Evolutionary conservation across 1,140 invertebrate species (phyloP), one percentile per base, ranked within the genome.

Genomic region (Microplitis mediator): DNA sequence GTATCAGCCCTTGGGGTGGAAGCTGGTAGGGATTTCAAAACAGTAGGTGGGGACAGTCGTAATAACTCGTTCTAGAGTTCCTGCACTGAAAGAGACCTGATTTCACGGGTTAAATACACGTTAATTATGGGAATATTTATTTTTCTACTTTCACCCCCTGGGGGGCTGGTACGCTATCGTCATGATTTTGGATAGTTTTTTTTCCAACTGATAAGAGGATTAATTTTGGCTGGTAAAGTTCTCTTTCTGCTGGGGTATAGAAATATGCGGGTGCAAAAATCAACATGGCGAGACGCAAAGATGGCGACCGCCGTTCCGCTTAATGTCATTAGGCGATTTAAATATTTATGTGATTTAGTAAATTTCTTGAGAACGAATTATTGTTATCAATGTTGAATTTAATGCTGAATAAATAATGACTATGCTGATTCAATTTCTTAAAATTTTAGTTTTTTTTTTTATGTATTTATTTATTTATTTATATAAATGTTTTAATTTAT

Each of bases 221-320:
- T 23, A 23, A 23, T 23, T 23, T 23, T 23, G 23, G 23, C 23
- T 23, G 23, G 23, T 23, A 23, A 23, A 23, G 2, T 39, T 6
- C 39, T 5, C 6, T 45, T 45, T 45, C 8, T 45, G 6, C 39
- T 45, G 6, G 6, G 39, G 39, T 6, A 11, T 6, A 45, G 39
- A 45, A 45, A 45, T 45, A 45, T 45, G 11, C 8, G 11, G 11
- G 6, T 72, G 63, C 74, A 81, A 84, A 82, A 85, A 84, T 84
- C 81, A 84, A 82, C 81, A 84, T 85, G 82, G 82, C 79, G 81
- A 71, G 73, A 77, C 81, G 80, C 78, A 80, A 82, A 84, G 78
- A 85, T 85, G 84, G 83, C 83, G 83, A 78, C 73, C 54, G 60
- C 16, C 51, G 9, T 9, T 6, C 50, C 60, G 51, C 58, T 51